A percentile compares a stretch with the other conserved stretches of the same genome.
phyloP scores from a whole-genome alignment of 2,797 vertebrate species.

The Rhinophrynus dorsalis region DNA sequence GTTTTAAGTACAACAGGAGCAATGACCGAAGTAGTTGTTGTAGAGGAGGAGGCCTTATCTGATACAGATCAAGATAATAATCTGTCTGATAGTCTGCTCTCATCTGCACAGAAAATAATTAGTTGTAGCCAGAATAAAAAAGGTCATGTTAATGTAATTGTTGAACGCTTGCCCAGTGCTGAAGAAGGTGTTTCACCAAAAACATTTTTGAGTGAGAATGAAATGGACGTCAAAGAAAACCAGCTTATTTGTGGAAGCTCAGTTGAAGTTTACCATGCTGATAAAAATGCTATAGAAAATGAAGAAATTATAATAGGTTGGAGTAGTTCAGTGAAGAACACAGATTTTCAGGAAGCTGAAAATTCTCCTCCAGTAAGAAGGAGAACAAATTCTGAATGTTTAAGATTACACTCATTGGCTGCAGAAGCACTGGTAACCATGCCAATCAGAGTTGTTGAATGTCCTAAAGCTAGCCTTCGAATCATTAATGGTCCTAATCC shows the following conservation, averaged over 20 bases:
- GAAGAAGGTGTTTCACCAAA: slow-evolving; percentile 79
- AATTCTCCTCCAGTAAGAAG: slow-evolving; percentile 86
- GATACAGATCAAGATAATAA: slow-evolving; percentile 69
- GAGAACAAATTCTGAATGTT: slow-evolving; percentile 93
- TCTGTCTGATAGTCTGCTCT: slow-evolving; percentile 83
- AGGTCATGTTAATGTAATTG: slow-evolving; percentile 93
- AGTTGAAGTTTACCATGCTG: slow-evolving; percentile 54
- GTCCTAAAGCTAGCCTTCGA: slow-evolving; percentile 66
- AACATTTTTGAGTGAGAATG: slow-evolving; percentile 76
- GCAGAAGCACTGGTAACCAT: slow-evolving; percentile 94
- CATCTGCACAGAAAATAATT: slow-evolving; percentile 95
- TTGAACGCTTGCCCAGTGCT: slow-evolving; percentile 90
- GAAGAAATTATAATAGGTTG: slow-evolving; percentile 73
- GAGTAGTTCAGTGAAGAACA: slow-evolving; percentile 62
- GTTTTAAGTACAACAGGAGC: slow-evolving; percentile 61
- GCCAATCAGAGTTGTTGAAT: slow-evolving; percentile 86
- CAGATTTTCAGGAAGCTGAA: slow-evolving; percentile 66
- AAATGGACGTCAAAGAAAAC: slow-evolving; percentile 66
- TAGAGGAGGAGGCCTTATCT: slow-evolving; percentile 75
- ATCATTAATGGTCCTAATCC: slow-evolving; percentile 56
- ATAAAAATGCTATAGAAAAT: slow-evolving; percentile 60
- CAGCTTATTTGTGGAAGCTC: slow-evolving; percentile 48
- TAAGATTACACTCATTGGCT: slow-evolving; percentile 90
- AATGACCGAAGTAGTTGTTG: slow-evolving; percentile 65
- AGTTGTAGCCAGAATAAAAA: slow-evolving; percentile 84